Conservation (phyloP, 2,113 vertebrate species). For the Sphyrna mokarran region DNA sequence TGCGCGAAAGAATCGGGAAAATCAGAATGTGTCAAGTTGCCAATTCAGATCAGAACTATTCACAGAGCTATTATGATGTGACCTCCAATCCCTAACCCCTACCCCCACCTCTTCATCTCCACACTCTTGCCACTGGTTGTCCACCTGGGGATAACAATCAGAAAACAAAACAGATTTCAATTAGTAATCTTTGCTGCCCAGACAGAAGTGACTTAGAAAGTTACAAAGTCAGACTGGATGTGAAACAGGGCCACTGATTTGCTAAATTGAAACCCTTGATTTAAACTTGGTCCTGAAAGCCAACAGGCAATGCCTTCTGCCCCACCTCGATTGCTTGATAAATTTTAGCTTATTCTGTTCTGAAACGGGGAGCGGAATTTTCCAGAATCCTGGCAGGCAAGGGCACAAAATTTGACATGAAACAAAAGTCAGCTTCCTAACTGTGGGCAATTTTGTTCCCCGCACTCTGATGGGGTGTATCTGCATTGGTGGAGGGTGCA, state of each 20-base stretch:
- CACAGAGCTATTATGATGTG: too few relatives aligned
- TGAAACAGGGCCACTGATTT: neutral
- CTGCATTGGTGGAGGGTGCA: too few relatives aligned
- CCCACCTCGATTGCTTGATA: neutral
- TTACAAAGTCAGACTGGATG: too few relatives aligned
- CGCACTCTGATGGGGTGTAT: too few relatives aligned
- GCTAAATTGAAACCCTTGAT: neutral
- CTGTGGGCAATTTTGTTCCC: too few relatives aligned
- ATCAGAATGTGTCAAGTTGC: neutral
- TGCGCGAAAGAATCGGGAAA: constrained; percentile 44
- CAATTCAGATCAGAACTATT: neutral
- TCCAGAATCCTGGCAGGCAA: too few relatives aligned
- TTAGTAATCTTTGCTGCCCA: neutral
- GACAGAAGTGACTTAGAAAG: neutral
- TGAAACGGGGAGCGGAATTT: neutral
- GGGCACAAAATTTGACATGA: too few relatives aligned
- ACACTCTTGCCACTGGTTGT: too few relatives aligned
- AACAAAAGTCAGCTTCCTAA: too few relatives aligned
- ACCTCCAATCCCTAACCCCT: neutral
- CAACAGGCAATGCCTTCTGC: neutral
- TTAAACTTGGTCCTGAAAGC: neutral
- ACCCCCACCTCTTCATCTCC: neutral
- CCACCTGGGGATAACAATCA: neutral
- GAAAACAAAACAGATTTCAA: neutral
- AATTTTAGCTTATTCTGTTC: neutral